Evolutionary conservation across 2,113 vertebrate genomes (phyloP), one percentile per base, ranked within the genome.

Genomic region (Thryonomys swinderianus): DNA sequence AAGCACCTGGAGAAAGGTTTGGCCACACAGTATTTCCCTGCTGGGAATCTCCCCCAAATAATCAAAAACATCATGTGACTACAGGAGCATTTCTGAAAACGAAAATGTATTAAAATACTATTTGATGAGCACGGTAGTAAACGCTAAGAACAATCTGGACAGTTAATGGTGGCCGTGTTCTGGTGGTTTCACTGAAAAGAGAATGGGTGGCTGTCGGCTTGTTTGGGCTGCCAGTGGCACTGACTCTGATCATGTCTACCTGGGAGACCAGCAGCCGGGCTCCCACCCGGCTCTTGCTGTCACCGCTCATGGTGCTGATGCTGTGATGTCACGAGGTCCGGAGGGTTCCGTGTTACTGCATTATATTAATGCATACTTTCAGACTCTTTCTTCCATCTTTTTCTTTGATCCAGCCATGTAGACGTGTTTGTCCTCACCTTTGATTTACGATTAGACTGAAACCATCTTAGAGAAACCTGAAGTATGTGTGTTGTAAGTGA

Each of bases 391-490:
- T 71, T 25, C 37, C 7, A 82, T 40, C 48, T 27, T 73, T 42
- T 94, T 37, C 40, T 40, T 69, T 90, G 4, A 23, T 79, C 48
- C 9, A 83, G 27, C 6, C 17, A 55, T 74, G 20, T 42, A 4
- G 4, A 66, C 12, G 0, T 97, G 93, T 88, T 78, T 40, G 57
- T 21, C 95, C 61, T 92, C 64, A 92, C 30, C 45, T 94, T 59
- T 3, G 18, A 85, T 48, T 95, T 95, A 85, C n/a, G 95, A 30
- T 93, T 93, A 96, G 89, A 93, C 64, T 96, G 64, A 96, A 92
- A 94, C 87, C 0, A 66, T 59, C 12, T 76, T 74, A 88, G 87
- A 94, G 18, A 93, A 67, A 55, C 95, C 53, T 86, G 93, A 88
- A 91, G 88, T 74, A 91, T 45, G 1, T 5, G 95, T 80, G 74